Evolutionary conservation across 2,113 vertebrate species (phyloP), one percentile per base, ranked within the genome.

Genomic region (Solea solea): DNA sequence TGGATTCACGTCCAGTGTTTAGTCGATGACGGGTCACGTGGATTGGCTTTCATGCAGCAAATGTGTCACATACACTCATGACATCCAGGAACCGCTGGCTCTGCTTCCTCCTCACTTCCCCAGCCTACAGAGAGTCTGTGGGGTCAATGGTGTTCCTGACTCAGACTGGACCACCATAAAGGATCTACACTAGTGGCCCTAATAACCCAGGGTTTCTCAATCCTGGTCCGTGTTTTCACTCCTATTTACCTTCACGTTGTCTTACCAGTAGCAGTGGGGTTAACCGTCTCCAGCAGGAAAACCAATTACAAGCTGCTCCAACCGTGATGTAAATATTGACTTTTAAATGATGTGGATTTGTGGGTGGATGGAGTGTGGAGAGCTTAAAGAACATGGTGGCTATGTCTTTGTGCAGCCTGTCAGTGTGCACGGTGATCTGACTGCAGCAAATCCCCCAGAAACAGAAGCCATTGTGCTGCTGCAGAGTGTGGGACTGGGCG

Each of bases 11-110:
- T 64, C 64, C 25, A 49, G 54, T 70, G 52, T 68, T 64, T 48
- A 81, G 64, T 74, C 64, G 64, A 40, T 78, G 62, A 76, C 44
- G 2, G 53, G 64, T 40, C 74, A 68, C 49, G 46, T 72, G 74
- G 64, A 80, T 56, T 44, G 60, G 83, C 83, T 64, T 59, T 72
- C 76, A 69, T 80, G 82, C 76, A 79, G 72, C 73, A 81, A 85
- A 85, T 69, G 52, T 62, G 71, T 73, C 64, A 64, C 57, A 82
- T 49, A 58, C 74, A 64, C 59, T 52, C 64, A 74, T 59, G 81
- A 76, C 73, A 63, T 66, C 34, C 64, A 73, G 65, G 25, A 25
- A 40, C 66, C 62, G 1, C 21, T 52, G 62, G 58, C 59, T 39
- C 58, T 54, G 58, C 16, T 74, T 60, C 15, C 5, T 63, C 77